Conservation (phyloP, 2,797 vertebrate species). For the Hyperoplus lanceolatus region DNA sequence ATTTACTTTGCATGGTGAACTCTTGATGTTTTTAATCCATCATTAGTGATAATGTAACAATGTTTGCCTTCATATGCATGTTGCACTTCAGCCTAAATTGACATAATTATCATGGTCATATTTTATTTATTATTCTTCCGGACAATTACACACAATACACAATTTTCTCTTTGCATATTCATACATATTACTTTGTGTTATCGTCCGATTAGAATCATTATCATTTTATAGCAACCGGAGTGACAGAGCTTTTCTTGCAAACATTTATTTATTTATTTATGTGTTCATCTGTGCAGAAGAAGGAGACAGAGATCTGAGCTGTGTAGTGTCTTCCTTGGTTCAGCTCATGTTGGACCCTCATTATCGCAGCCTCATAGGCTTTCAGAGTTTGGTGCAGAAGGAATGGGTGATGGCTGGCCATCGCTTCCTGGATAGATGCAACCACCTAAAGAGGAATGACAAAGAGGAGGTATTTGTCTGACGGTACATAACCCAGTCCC, state of each 20-base stretch:
- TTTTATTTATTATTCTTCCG: too few relatives aligned
- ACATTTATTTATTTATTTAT: constrained; percentile 6
- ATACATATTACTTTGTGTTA: too few relatives aligned
- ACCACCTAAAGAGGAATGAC: constrained; percentile 95
- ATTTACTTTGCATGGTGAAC: neutral
- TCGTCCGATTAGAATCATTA: neutral
- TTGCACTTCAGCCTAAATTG: neutral
- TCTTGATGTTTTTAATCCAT: neutral
- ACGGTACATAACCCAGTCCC: neutral
- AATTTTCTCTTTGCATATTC: too few relatives aligned
- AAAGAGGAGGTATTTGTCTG: constrained; percentile 90
- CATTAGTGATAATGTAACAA: constrained; percentile 2
- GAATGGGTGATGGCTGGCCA: constrained; percentile 99
- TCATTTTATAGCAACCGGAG: neutral
- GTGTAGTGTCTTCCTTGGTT: constrained; percentile 91
- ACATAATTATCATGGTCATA: neutral
- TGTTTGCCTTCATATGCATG: neutral
- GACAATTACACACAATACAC: too few relatives aligned
- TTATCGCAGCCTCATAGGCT: constrained; percentile 92
- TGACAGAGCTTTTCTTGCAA: neutral
- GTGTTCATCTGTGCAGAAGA: constrained; percentile 87
- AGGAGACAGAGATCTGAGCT: constrained; percentile 95
- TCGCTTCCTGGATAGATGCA: constrained; percentile 95
- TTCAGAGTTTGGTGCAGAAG: constrained; percentile 97
- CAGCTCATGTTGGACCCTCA: constrained; percentile 97